A percentile compares a stretch with the other conserved stretches of the same genome.
phyloP scores from a whole-genome alignment of 1,140 invertebrate genomes.

The Doryteuthis pealeii region DNA sequence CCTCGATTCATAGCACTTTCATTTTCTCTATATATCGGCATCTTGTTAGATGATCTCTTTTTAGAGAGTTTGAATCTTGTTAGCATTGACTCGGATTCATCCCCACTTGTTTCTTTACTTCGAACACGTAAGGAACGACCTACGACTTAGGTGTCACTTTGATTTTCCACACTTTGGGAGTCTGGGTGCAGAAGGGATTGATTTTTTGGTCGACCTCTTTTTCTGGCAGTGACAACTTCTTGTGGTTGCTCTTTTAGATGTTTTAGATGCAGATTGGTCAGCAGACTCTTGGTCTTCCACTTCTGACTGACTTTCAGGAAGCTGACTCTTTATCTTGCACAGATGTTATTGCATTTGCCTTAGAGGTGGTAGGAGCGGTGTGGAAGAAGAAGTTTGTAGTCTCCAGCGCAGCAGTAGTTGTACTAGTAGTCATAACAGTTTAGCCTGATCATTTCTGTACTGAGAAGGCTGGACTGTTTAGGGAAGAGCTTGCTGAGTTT shows the following conservation, averaged over 20 bases:
- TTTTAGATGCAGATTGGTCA: no score
- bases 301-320: no score
- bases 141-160: not conserved
- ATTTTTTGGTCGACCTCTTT: slow-evolving; percentile 19
- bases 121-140: slow-evolving; percentile 1
- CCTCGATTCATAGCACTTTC: not conserved
- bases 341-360: no score
- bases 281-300: no score
- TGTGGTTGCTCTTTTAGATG: not conserved
- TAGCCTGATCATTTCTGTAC: no score
- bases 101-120: not conserved
- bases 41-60: slow-evolving; percentile 15
- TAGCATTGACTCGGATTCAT: not conserved
- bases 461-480: no score
- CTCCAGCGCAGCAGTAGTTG: no score
- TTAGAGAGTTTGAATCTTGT: slow-evolving; percentile 16
- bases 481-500: no score
- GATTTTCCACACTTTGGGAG: not conserved
- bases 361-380: no score
- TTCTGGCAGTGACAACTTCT: slow-evolving; percentile 16
- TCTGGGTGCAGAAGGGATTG: not conserved
- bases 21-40: not conserved
- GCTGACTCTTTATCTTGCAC: no score
- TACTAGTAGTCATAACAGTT: no score
- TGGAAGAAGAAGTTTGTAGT: no score